Percentiles rank a stretch among this genome's conserved stretches.
Conservation (phyloP, 1,140 invertebrate species). For the Eufriesea mexicana region DNA sequence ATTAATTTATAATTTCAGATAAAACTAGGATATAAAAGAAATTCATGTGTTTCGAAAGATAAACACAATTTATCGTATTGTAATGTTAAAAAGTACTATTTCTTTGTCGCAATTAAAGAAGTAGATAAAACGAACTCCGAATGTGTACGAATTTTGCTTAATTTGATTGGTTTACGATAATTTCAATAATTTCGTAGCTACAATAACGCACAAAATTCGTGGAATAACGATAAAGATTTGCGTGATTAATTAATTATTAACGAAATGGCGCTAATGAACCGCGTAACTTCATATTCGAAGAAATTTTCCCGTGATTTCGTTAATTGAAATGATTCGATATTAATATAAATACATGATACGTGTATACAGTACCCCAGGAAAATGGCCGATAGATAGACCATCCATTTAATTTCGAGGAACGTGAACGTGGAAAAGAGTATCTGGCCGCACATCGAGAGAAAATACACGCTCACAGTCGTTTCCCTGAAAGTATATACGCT, state of each 20-base stretch:
- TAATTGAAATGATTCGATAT: background rate
- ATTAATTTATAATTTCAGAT: too few relatives aligned
- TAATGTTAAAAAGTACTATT: too few relatives aligned
- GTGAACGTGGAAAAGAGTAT: constrained; percentile 43
- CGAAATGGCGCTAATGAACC: background rate
- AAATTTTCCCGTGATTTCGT: background rate
- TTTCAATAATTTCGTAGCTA: too few relatives aligned
- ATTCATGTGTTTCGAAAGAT: too few relatives aligned
- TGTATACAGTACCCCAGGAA: constrained; percentile 81
- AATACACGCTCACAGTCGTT: constrained; percentile 44
- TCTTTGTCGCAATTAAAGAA: too few relatives aligned
- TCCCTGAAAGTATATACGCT: constrained; percentile 41
- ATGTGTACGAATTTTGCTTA: too few relatives aligned
- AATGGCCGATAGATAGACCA: constrained; percentile 85
- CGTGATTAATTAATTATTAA: background rate
- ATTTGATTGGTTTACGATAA: too few relatives aligned
- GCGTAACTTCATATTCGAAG: background rate
- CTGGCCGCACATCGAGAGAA: constrained; percentile 37
- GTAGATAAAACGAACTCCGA: too few relatives aligned
- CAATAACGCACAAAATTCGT: too few relatives aligned
- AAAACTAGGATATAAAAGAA: too few relatives aligned
- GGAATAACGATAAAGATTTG: too few relatives aligned
- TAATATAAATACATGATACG: background rate
- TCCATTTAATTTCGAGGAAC: constrained; percentile 79
- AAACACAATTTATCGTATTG: too few relatives aligned